phyloP scores from a whole-genome alignment of 2,888 invertebrate genomes.

The Neoitamus cyanurus region DNA sequence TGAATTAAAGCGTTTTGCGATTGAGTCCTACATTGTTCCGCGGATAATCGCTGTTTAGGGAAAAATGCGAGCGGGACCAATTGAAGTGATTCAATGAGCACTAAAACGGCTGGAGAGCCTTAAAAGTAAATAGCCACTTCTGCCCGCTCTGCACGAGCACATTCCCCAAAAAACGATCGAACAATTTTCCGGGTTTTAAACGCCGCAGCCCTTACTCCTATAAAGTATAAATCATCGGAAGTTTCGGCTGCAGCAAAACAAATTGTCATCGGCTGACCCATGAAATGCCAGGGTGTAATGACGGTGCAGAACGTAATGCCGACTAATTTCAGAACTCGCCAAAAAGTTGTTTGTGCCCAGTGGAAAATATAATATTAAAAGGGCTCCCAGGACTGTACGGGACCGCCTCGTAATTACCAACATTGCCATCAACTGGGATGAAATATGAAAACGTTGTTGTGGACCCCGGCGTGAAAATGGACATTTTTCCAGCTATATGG shows the following conservation, averaged over 20 bases:
- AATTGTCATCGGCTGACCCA: background rate
- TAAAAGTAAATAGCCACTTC: background rate
- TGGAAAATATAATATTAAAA: background rate
- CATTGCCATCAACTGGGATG: background rate
- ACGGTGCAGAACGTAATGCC: background rate
- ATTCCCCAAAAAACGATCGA: background rate
- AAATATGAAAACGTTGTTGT: constrained; percentile 1
- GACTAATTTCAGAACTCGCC: background rate
- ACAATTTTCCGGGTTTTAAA: background rate
- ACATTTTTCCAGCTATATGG: background rate
- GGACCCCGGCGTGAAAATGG: background rate
- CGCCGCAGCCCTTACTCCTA: background rate
- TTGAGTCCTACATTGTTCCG: background rate
- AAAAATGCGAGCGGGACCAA: background rate
- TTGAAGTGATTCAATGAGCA: background rate
- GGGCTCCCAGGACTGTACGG: background rate
- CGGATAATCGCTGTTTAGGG: background rate
- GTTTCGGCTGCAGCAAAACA: background rate
- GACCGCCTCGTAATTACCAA: background rate
- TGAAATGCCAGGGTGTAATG: constrained; percentile 4
- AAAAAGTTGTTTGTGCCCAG: background rate
- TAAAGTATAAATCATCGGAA: background rate
- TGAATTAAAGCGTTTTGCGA: constrained; percentile 18
- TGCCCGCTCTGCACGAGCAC: background rate
- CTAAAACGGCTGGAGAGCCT: background rate